These are phyloP conservation scores for Helicoverpa armigera DNA, from an alignment of 1,140 invertebrate genomes.

Conservation along the genomic window DNA sequence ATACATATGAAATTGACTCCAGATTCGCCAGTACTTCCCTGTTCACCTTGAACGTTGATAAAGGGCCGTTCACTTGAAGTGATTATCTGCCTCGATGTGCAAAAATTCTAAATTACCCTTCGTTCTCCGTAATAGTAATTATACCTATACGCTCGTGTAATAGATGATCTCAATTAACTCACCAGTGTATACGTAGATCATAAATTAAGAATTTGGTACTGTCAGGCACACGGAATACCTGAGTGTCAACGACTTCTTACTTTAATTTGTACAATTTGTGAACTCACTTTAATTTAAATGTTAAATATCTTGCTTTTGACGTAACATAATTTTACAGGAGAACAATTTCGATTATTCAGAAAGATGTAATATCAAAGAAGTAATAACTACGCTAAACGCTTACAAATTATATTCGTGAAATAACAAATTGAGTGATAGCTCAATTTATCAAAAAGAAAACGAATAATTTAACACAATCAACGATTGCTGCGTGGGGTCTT, in stretches of 20 bases:
- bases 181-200: constrained; percentile 6
- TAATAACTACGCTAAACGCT: neutral
- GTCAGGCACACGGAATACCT: constrained; percentile 4
- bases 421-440: too few species aligned
- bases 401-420: too few species aligned
- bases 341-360: neutral
- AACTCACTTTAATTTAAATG: constrained; percentile 4
- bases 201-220: constrained; percentile 1
- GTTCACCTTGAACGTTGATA: constrained; percentile 75
- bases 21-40: constrained; percentile 50
- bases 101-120: constrained; percentile 39
- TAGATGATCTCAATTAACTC: constrained; percentile 37
- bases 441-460: too few species aligned
- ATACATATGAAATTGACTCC: constrained; percentile 47
- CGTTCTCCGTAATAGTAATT: constrained; percentile 5
- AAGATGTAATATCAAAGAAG: neutral
- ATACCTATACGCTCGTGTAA: constrained; percentile 12
- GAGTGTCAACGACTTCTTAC: constrained; percentile 13
- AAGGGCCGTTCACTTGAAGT: constrained; percentile 75
- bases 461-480: too few species aligned
- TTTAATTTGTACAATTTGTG: constrained; percentile 6
- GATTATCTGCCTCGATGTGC: constrained; percentile 48
- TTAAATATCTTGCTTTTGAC: neutral
- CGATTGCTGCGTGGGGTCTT: too few species aligned
- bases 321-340: neutral